phyloP scores from a whole-genome alignment of 2,113 vertebrate species.

The Aldabrachelys gigantea region DNA sequence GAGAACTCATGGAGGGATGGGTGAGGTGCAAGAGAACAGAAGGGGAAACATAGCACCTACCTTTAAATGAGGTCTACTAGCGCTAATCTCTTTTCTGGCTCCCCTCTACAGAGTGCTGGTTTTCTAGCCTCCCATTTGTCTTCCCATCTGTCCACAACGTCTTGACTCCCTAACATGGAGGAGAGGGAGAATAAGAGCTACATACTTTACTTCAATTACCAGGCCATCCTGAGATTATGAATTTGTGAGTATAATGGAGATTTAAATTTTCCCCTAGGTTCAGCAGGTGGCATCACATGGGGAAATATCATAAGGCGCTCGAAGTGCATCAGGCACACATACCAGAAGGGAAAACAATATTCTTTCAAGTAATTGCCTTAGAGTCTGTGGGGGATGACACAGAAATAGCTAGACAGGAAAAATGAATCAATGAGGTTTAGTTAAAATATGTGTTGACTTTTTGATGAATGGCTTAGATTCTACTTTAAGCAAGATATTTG shows the following conservation, averaged over 20 bases:
- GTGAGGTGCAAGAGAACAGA: neutral
- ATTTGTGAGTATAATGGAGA: neutral
- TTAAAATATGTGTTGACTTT: slow-evolving; percentile 3
- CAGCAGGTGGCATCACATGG: neutral
- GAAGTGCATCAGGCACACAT: neutral
- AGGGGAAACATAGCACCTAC: neutral
- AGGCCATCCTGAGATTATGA: neutral
- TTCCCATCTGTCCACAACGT: neutral
- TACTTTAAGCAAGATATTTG: neutral
- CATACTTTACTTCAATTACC: neutral
- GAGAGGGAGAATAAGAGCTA: neutral
- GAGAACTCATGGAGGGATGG: neutral
- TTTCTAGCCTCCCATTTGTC: neutral
- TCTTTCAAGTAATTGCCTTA: neutral
- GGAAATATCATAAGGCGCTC: neutral
- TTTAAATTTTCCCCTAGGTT: neutral
- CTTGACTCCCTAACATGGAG: neutral
- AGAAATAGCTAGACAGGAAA: slow-evolving; percentile 14
- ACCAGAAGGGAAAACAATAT: neutral
- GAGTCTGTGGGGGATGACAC: neutral
- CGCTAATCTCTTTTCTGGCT: fast-evolving
- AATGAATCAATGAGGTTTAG: slow-evolving; percentile 2
- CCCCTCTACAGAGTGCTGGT: neutral
- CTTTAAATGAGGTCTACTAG: neutral
- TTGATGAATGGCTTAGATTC: neutral